Base-by-base conservation (phyloP, 2,113 vertebrate genomes). In the Apeltes quadracus region DNA sequence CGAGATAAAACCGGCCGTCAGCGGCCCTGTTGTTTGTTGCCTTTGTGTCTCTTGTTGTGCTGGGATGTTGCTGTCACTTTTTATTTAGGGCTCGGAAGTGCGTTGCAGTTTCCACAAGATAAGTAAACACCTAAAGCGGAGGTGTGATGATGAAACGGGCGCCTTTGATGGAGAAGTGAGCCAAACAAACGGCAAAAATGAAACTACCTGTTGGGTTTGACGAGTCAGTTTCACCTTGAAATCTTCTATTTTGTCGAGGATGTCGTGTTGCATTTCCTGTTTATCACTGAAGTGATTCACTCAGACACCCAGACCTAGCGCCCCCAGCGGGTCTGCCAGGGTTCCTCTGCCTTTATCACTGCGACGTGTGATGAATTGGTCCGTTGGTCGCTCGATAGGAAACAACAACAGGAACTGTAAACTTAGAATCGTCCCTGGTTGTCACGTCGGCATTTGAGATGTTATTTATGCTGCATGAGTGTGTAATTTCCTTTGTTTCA, bases 331-430 rank as follows among this genome's bases (percentile, higher is more conserved):
- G 92, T 91, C 82, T 90, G 89, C 89, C 86, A 63, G 72, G 70
- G 79, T 84, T 90, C 84, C 85, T 78, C 81, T 85, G 20, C 79
- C 71, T 91, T 89, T 89, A 87, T 92, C 89, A 89, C 69, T 85
- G 34, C 51, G 51, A 46, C 18, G 72, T 88, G 79, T 91, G 92
- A 94, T 91, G 72, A 81, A 94, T 92, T 54, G 56, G 29, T 88
- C 79, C 84, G 79, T 79, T 87, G 76, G 79, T 77, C 58, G 68
- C 85, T 90, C 84, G 91, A 92, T 90, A 87, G 88, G 86, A 93
- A 92, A 93, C 90, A 93, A 94, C 89, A 94, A 93, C 93, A 94
- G 93, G 93, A 94, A 93, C 85, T 92, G 84, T 90, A 92, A 89
- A 91, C 83, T 88, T 91, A 86, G 88, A 92, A 83, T 79, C 87